A percentile compares a stretch with the other conserved stretches of the same genome.
Conservation (phyloP, 2,113 vertebrate genomes). For the Phycodurus eques region DNA sequence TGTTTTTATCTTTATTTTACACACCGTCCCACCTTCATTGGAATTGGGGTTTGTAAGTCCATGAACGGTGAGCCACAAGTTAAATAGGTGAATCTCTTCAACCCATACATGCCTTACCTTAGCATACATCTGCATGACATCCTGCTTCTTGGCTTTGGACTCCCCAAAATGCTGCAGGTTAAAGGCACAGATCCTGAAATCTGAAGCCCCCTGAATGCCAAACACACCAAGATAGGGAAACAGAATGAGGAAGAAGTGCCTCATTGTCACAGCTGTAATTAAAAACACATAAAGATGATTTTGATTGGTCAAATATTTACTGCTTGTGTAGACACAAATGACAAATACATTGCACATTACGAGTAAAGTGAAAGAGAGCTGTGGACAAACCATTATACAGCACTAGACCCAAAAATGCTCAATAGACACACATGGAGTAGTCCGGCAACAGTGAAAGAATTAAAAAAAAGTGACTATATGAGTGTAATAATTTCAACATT, state of each 20-base stretch:
- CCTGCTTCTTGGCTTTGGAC: slow-evolving; percentile 59
- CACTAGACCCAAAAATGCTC: too few relatives aligned
- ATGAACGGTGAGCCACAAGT: too few relatives aligned
- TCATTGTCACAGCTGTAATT: slow-evolving; percentile 35
- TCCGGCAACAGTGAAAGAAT: too few relatives aligned
- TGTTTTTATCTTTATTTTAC: too few relatives aligned
- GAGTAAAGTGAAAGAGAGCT: too few relatives aligned
- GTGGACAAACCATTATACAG: too few relatives aligned
- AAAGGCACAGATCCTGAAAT: slow-evolving; percentile 69
- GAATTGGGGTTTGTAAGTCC: not conserved
- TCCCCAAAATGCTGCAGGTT: slow-evolving; percentile 73
- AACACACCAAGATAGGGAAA: slow-evolving; percentile 29
- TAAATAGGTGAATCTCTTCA: not conserved
- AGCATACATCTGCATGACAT: slow-evolving; percentile 55
- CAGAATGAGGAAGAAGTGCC: slow-evolving; percentile 40
- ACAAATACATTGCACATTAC: too few relatives aligned
- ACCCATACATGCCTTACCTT: slow-evolving; percentile 45
- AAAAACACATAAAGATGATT: not conserved
- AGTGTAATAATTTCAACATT: too few relatives aligned
- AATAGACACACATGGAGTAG: too few relatives aligned
- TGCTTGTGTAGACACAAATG: not conserved
- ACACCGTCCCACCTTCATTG: too few relatives aligned
- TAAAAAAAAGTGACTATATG: not conserved
- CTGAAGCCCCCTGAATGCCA: slow-evolving; percentile 12
- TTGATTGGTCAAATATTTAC: not conserved